Base-by-base conservation (phyloP, 2,797 vertebrate genomes). In the Leuciscus waleckii region DNA sequence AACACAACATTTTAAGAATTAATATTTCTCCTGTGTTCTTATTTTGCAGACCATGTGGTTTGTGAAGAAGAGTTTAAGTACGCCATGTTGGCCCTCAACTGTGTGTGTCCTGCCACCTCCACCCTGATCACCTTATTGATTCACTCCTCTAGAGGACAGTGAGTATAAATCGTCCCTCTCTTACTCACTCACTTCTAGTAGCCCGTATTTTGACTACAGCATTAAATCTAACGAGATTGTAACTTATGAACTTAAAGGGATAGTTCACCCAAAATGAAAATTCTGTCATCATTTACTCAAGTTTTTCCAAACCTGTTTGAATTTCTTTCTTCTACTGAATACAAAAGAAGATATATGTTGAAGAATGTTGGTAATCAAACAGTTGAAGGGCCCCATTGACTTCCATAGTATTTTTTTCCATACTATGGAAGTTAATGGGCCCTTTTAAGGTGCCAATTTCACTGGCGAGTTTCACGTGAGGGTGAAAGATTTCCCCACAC, bases 21-120 rank as follows among this genome's bases (percentile, higher is more conserved):
- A 71, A 39, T 21, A 76, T 23, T 81, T 82, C 17, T 85, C 41
- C 76, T 37, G 26, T 80, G 17, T 65, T 17, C 46, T 79, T 78
- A n/a, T 79, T 87, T 86, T 91, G 67, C 91, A 97, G 96, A 97
- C 93, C 96, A 97, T 88, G 96, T 97, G 87, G 96, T 96, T 90
- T 97, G 96, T 90, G 96, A 96, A 89, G 96, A 97, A 87, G 96
- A 97, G 93, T 96, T 96, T 92, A 96, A 97, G 88, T 97, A 96
- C 1, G 96, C 96, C 92, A 97, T 96, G 96, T 92, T 97, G 92
- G 96, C 96, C 88, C 92, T 96, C 83, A 97, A 96, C 95, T 97
- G 96, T 83, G 96, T 96, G 87, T 97, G 96, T 84, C 96, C 96
- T 0, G 96, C 96, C 65, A 96, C 96, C 69, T 97, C 96, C 1